Percentiles rank a stretch among this genome's conserved stretches.
phyloP scores from a whole-genome alignment of 2,797 vertebrate species.

The Chanos chanos region DNA sequence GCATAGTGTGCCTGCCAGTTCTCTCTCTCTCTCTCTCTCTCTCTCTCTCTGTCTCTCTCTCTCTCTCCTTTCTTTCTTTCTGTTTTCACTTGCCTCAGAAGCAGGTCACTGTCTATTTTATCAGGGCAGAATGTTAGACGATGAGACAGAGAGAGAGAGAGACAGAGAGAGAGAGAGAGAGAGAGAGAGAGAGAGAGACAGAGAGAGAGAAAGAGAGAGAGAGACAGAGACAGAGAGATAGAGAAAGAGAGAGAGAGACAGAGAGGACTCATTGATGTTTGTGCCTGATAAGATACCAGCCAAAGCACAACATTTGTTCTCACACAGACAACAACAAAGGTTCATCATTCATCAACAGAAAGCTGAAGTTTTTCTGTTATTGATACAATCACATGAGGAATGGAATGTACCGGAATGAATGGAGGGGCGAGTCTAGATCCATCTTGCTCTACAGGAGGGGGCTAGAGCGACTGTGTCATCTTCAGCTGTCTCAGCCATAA shows the following conservation, averaged over 20 bases:
- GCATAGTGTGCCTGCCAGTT: slow-evolving; percentile 1
- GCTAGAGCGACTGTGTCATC: background rate
- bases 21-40: background rate
- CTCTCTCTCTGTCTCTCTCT: background rate
- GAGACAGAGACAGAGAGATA: too few relatives aligned
- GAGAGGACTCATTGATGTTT: background rate
- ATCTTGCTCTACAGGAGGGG: background rate
- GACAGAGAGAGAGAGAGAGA: background rate
- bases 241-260: background rate
- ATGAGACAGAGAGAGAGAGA: background rate
- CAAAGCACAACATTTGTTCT: slow-evolving; percentile 11
- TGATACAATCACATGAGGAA: slow-evolving; percentile 27
- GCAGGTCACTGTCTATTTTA: background rate
- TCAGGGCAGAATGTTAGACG: too few relatives aligned
- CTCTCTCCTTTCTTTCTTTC: background rate
- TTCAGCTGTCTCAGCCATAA: too few relatives aligned
- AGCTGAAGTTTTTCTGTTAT: slow-evolving; percentile 15
- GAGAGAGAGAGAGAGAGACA: slow-evolving; percentile 2
- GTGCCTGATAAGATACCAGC: background rate
- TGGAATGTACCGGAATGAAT: slow-evolving; percentile 27
- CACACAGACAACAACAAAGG: background rate
- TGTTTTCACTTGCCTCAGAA: background rate
- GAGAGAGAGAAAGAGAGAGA: background rate
- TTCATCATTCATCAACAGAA: slow-evolving; percentile 9
- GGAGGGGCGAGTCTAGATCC: slow-evolving; percentile 15